Evolutionary conservation across 2,797 vertebrate genomes (phyloP).

Genomic region (Hoplostethus mediterraneus): DNA sequence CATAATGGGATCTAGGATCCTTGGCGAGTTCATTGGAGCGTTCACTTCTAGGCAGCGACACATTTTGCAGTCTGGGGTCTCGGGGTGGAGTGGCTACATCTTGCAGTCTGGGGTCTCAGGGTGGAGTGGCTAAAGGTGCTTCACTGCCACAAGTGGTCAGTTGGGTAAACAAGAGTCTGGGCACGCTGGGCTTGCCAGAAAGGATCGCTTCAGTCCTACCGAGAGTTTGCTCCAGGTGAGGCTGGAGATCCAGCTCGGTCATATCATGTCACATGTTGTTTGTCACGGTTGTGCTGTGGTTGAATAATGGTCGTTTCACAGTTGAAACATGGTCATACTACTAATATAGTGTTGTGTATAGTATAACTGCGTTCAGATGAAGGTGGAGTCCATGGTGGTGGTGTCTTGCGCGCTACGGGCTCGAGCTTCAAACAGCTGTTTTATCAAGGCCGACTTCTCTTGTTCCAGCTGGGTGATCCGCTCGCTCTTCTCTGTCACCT

Average conservation of each 20-base stretch:
- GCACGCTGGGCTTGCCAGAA: background rate
- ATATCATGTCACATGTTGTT: slow-evolving; percentile 7
- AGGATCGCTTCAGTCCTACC: slow-evolving; percentile 40
- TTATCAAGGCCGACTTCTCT: slow-evolving; percentile 95
- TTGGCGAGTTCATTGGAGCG: slow-evolving; percentile 19
- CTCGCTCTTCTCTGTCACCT: slow-evolving; percentile 93
- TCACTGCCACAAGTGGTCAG: slow-evolving; percentile 52
- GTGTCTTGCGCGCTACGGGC: slow-evolving; percentile 85
- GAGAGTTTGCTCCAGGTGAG: slow-evolving; percentile 3
- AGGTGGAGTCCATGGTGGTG: slow-evolving; percentile 94
- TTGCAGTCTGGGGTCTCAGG: slow-evolving; percentile 77
- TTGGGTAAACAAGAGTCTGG: slow-evolving; percentile 53
- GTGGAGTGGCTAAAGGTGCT: slow-evolving; percentile 61
- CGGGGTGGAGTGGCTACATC: slow-evolving; percentile 71
- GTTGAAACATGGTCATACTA: slow-evolving; percentile 6
- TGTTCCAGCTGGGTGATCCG: slow-evolving; percentile 95
- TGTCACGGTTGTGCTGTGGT: background rate
- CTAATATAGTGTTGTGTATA: slow-evolving; percentile 3
- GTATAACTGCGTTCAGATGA: slow-evolving; percentile 86
- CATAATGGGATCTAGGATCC: slow-evolving; percentile 13
- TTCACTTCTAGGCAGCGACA: slow-evolving; percentile 46
- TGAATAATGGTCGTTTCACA: slow-evolving; percentile 8
- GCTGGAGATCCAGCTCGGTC: slow-evolving; percentile 11
- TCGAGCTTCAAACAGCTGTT: slow-evolving; percentile 95
- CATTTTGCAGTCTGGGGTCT: slow-evolving; percentile 69